Evolutionary conservation across 1,140 invertebrate species (phyloP).

Genomic region (Drosophila miranda): DNA sequence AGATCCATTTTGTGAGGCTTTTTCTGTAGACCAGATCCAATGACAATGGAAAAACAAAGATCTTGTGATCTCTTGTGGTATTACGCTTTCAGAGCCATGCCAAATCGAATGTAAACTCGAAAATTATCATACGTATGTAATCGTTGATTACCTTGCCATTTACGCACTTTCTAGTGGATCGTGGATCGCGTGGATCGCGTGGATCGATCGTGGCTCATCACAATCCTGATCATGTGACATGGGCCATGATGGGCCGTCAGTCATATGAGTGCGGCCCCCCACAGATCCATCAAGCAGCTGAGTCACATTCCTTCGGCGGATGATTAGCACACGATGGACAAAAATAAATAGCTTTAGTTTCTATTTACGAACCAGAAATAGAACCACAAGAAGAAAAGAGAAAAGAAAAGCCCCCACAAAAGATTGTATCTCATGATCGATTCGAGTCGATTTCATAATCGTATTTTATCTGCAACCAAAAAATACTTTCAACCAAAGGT

Average conservation of each 20-base stretch:
- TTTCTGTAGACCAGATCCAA: no score
- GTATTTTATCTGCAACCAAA: constrained; percentile 44
- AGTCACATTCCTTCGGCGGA: no score
- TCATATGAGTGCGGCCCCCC: constrained; percentile 22
- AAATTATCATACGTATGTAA: no score
- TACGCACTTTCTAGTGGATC: no score
- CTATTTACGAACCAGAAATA: constrained; percentile 4
- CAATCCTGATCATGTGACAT: constrained; percentile 29
- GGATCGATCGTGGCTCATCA: neutral
- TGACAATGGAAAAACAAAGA: no score
- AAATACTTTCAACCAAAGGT: constrained; percentile 46
- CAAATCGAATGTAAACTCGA: no score
- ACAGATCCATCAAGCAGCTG: neutral
- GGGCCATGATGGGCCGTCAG: constrained; percentile 1
- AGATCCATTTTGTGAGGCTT: no score
- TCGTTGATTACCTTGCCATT: no score
- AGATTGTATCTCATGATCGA: constrained; percentile 41
- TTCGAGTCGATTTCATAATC: constrained; percentile 53
- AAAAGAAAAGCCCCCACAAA: constrained; percentile 1
- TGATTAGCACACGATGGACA: constrained; percentile 21
- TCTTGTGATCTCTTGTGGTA: no score
- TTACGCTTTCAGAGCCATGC: no score
- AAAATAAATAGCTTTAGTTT: constrained; percentile 40
- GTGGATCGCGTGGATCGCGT: no score
- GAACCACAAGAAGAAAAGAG: neutral